Base-by-base conservation (phyloP, 2,113 vertebrate genomes). In the Spheniscus mendiculus region DNA sequence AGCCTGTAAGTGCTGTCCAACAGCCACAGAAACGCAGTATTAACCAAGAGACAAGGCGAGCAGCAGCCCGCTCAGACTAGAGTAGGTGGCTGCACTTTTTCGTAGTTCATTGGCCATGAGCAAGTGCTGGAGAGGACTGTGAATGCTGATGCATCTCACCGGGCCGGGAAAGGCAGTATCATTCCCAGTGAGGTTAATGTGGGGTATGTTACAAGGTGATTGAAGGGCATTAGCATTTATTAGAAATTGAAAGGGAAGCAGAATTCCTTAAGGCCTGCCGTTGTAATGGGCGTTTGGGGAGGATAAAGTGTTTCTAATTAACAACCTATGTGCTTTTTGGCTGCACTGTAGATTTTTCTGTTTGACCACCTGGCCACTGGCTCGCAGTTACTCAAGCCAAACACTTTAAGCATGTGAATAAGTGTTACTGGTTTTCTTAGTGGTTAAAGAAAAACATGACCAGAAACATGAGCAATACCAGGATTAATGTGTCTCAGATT, bases 301-400 rank as follows among this genome's bases (percentile, higher is more conserved):
- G 73, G 49, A 81, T 89, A 16, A 90, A 96, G 42, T 82, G 29
- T 69, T 96, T 88, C 81, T 94, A 58, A 81, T 90, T 85, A 94
- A 58, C 53, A 90, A 47, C 34, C 23, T 78, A 5, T 80, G 26
- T 40, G 59, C 53, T 84, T 72, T 83, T 85, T 63, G 62, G 36
- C 63, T 38, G 30, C 38, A 3, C 36, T 71, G 52, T 12, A 47
- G 32, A 29, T 82, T 62, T 89, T 91, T 69, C 42, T 83, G 8
- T 61, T 50, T 65, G 66, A 65, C 25, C 63, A 83, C 20, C 78
- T 92, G 79, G 34, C 47, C 52, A 93, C 56, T 76, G 36, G 61
- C 47, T 83, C 34, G 9, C 34, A 62, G 49, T 86, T 65, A 71
- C 40, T 95, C 38, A 12, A 61, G 77, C 36, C 66, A 72, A 84